Conservation (phyloP, 2,797 vertebrate genomes). For the Amblyopsis hoosieri region DNA sequence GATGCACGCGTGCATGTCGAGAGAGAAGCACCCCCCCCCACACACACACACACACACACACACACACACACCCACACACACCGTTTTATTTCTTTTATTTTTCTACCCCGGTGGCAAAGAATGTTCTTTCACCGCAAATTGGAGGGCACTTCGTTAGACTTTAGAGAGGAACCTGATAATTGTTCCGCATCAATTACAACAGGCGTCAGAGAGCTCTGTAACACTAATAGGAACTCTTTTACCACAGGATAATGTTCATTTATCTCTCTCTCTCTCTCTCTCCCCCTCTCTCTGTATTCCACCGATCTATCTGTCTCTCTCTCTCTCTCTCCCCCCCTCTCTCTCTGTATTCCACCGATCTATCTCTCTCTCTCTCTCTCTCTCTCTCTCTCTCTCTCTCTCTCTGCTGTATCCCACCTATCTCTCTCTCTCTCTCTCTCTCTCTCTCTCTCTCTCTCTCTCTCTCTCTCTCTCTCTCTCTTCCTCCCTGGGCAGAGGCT, state of each 20-base stretch:
- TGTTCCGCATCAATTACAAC: constrained; percentile 8
- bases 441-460: background rate
- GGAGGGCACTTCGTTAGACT: constrained; percentile 17
- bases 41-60: background rate
- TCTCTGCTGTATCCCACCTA: background rate
- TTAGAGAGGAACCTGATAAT: constrained; percentile 8
- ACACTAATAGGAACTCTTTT: background rate
- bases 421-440: background rate
- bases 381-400: background rate
- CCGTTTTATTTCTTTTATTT: background rate
- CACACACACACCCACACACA: background rate
- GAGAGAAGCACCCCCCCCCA: constrained; percentile 7
- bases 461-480: constrained; percentile 26
- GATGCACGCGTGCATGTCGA: constrained; percentile 23
- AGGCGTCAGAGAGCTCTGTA: background rate
- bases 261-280: background rate
- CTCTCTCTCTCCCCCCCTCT: background rate
- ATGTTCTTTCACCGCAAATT: constrained; percentile 10
- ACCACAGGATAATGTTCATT: background rate
- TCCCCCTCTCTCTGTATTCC: background rate
- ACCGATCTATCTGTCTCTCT: background rate
- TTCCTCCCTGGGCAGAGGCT: constrained; percentile 77
- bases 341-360: background rate
- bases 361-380: background rate
- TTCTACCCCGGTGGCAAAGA: constrained; percentile 17